A percentile compares a stretch with the other conserved stretches of the same genome.
Conservation (phyloP, 1,140 invertebrate genomes). For the Chrysopa pallens region DNA sequence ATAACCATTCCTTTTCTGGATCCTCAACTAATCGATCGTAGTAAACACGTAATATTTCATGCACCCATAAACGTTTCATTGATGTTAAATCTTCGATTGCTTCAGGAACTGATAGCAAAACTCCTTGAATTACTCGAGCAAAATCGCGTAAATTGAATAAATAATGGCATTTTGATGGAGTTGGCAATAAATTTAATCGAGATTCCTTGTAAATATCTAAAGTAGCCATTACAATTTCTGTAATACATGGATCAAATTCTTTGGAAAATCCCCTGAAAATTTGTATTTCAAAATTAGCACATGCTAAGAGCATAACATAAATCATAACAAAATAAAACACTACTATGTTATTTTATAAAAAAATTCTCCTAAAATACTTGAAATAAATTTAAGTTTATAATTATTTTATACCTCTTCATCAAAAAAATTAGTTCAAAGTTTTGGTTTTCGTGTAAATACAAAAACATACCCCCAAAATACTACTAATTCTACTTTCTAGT, state of each 20-base stretch:
- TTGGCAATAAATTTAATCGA: constrained; percentile 67
- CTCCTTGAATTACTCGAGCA: constrained; percentile 82
- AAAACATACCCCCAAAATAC: too few species aligned
- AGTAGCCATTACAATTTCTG: constrained; percentile 74
- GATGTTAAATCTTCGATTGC: constrained; percentile 71
- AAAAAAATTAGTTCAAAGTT: too few species aligned
- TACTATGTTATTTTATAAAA: too few species aligned
- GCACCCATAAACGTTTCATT: constrained; percentile 87
- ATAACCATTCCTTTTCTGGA: constrained; percentile 65
- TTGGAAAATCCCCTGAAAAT: constrained; percentile 71
- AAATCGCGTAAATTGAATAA: constrained; percentile 91
- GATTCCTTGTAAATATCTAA: constrained; percentile 76
- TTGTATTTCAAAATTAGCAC: too few species aligned
- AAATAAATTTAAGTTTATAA: too few species aligned
- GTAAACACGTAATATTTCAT: constrained; percentile 86
- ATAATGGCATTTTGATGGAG: constrained; percentile 82
- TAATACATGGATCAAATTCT: constrained; percentile 85
- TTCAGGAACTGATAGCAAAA: constrained; percentile 81
- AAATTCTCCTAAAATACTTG: too few species aligned
- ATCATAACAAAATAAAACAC: too few species aligned
- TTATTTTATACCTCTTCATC: too few species aligned
- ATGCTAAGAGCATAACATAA: too few species aligned
- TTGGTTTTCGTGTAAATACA: too few species aligned
- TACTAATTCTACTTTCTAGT: too few species aligned
- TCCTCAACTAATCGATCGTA: constrained; percentile 82